Conservation (phyloP, 2,888 invertebrate species). For the Dynastes tityus region DNA sequence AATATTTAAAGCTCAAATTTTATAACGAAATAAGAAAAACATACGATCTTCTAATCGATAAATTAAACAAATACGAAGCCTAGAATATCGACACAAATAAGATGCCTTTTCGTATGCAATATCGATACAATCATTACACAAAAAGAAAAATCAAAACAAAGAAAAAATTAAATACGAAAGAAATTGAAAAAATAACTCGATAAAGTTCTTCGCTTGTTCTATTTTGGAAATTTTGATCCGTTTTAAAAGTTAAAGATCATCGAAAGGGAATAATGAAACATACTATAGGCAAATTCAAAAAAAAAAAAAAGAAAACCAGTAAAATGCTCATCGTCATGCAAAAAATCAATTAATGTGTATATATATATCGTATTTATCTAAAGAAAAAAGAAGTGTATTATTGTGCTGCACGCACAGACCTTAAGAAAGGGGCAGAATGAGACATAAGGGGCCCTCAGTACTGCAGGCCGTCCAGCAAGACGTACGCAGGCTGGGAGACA, state of each 20-base stretch:
- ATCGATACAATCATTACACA: neutral
- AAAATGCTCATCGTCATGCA: neutral
- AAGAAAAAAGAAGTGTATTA: neutral
- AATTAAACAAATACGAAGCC: too few species aligned
- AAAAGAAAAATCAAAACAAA: slow-evolving; percentile 32
- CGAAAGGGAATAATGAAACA: too few species aligned
- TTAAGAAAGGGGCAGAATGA: slow-evolving; percentile 67
- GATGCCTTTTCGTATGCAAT: too few species aligned
- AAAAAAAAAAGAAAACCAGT: neutral
- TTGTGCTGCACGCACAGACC: slow-evolving; percentile 61
- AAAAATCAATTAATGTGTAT: neutral
- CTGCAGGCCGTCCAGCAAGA: slow-evolving; percentile 77
- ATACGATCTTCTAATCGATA: too few species aligned
- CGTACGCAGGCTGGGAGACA: slow-evolving; percentile 75
- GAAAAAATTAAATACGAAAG: slow-evolving; percentile 29
- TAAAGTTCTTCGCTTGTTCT: neutral
- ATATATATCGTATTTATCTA: neutral
- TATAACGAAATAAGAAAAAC: too few species aligned
- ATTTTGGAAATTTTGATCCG: too few species aligned
- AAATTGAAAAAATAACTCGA: slow-evolving; percentile 20
- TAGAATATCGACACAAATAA: too few species aligned
- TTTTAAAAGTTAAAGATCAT: too few species aligned
- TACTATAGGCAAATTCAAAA: neutral
- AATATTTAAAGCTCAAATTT: too few species aligned
- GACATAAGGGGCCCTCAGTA: slow-evolving; percentile 73